Evolutionary conservation across 2,888 invertebrate genomes (phyloP).

Genomic region (Scrobipalpa costella): DNA sequence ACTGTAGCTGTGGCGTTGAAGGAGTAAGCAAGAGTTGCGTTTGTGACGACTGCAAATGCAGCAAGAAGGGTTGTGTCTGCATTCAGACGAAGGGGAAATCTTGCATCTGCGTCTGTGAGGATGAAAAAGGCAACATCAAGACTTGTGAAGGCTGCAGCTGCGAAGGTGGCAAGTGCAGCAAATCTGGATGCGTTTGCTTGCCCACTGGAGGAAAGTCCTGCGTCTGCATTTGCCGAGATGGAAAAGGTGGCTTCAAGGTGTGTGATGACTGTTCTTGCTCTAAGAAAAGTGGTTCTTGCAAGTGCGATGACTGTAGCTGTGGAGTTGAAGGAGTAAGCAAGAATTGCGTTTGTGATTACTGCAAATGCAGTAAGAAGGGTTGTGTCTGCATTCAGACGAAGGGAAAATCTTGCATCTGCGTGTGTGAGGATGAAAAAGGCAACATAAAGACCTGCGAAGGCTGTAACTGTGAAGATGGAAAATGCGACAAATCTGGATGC

Average conservation of each 20-base stretch:
- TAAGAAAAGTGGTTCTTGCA: slow-evolving; percentile 32
- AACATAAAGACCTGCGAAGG: slow-evolving; percentile 38
- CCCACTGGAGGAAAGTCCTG: slow-evolving; percentile 41
- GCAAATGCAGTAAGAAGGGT: slow-evolving; percentile 32
- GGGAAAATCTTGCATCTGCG: slow-evolving; percentile 41
- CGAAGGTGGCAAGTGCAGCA: slow-evolving; percentile 31
- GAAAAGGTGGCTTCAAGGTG: slow-evolving; percentile 38
- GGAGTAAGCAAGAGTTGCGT: neutral
- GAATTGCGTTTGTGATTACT: neutral
- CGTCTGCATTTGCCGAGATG: slow-evolving; percentile 42
- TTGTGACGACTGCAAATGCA: slow-evolving; percentile 16
- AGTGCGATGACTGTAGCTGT: slow-evolving; percentile 41
- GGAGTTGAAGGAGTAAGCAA: neutral
- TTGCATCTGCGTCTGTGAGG: slow-evolving; percentile 35
- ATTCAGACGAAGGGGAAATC: slow-evolving; percentile 32
- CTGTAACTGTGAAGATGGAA: slow-evolving; percentile 42
- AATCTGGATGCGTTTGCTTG: slow-evolving; percentile 51
- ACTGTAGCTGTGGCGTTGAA: slow-evolving; percentile 36
- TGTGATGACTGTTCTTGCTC: slow-evolving; percentile 37
- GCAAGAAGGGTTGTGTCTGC: slow-evolving; percentile 39
- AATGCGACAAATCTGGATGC: slow-evolving; percentile 44
- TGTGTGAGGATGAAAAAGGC: slow-evolving; percentile 37
- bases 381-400: slow-evolving; percentile 39
- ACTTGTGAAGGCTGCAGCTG: slow-evolving; percentile 37
- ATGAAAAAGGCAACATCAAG: slow-evolving; percentile 26